These are phyloP conservation scores for Xestobium rufovillosum DNA, from an alignment of 2,888 invertebrate species.

Conservation along the genomic window DNA sequence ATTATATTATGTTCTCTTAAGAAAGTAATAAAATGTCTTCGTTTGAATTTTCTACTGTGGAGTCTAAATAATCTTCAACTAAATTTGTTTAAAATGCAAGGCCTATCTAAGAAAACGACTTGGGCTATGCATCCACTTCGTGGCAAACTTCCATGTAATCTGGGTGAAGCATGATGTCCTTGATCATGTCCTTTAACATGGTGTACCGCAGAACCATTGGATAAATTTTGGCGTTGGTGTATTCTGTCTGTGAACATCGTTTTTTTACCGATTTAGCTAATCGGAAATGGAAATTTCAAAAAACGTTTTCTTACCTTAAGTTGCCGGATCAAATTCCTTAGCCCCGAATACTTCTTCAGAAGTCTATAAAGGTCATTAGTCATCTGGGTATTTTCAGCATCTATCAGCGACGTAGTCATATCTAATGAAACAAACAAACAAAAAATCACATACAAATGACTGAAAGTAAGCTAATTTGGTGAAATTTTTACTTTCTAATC, in stretches of 20 bases:
- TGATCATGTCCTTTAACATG: constrained; percentile 95
- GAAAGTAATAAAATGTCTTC: too few species aligned
- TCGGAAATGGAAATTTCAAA: too few species aligned
- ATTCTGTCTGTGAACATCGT: constrained; percentile 63
- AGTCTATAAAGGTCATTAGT: constrained; percentile 88
- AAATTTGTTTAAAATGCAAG: too few species aligned
- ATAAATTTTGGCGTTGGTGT: constrained; percentile 85
- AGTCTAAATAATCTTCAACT: too few species aligned
- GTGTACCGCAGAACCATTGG: constrained; percentile 92
- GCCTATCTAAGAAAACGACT: constrained; percentile 42
- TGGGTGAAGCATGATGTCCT: constrained; percentile 91
- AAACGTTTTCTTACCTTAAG: constrained; percentile 67
- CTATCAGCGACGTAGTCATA: constrained; percentile 88
- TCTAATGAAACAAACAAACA: constrained; percentile 54
- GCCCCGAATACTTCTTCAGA: constrained; percentile 84
- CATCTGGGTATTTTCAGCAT: constrained; percentile 88
- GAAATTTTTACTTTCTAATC: constrained; percentile 65
- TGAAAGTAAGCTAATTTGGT: not conserved
- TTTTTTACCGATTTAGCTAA: too few species aligned
- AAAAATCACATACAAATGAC: too few species aligned
- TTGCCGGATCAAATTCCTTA: constrained; percentile 80
- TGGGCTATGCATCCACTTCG: constrained; percentile 71
- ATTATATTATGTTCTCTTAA: too few species aligned
- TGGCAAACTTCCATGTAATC: constrained; percentile 96
- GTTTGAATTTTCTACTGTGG: too few species aligned